phyloP scores from a whole-genome alignment of 1,140 invertebrate species.

The Zaprionus davidi region DNA sequence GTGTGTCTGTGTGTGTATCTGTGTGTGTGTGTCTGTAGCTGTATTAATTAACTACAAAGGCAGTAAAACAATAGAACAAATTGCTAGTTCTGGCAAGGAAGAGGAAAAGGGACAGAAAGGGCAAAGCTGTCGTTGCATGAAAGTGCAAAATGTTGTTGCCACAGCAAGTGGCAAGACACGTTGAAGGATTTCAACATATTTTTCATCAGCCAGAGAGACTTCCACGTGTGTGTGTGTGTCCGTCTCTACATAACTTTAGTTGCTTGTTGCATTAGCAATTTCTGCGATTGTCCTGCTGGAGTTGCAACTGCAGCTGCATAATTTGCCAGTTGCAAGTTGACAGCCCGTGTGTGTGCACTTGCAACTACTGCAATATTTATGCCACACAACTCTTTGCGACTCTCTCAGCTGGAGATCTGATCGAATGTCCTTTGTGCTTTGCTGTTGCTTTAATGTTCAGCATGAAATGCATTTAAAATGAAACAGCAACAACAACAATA shows the following conservation, averaged over 20 bases:
- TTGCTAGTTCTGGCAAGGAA: conserved; percentile 11
- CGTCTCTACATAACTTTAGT: conserved; percentile 11
- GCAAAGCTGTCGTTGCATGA: not conserved
- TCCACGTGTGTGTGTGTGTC: not conserved
- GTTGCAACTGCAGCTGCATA: conserved; percentile 5
- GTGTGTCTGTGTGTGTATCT: conserved; percentile 1
- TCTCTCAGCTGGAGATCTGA: conserved; percentile 19
- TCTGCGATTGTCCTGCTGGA: conserved; percentile 22
- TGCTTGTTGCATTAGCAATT: conserved; percentile 34
- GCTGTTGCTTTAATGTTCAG: conserved; percentile 41
- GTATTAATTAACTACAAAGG: conserved; percentile 46
- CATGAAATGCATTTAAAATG: conserved; percentile 68
- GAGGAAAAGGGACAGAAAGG: not conserved
- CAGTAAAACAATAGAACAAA: conserved; percentile 38
- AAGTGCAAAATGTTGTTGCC: conserved; percentile 41
- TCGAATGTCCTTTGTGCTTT: conserved; percentile 36
- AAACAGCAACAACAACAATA: conserved; percentile 7
- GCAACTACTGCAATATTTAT: conserved; percentile 29
- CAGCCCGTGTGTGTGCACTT: not conserved
- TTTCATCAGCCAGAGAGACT: conserved; percentile 13
- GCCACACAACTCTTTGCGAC: not conserved
- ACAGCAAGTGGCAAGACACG: conserved; percentile 11
- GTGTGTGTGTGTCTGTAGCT: conserved; percentile 1
- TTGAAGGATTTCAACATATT: conserved; percentile 10
- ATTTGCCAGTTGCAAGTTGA: conserved; percentile 1